Evolutionary conservation across 1,140 invertebrate species (phyloP), one percentile per base, ranked within the genome.

Genomic region (Ephestia elutella): DNA sequence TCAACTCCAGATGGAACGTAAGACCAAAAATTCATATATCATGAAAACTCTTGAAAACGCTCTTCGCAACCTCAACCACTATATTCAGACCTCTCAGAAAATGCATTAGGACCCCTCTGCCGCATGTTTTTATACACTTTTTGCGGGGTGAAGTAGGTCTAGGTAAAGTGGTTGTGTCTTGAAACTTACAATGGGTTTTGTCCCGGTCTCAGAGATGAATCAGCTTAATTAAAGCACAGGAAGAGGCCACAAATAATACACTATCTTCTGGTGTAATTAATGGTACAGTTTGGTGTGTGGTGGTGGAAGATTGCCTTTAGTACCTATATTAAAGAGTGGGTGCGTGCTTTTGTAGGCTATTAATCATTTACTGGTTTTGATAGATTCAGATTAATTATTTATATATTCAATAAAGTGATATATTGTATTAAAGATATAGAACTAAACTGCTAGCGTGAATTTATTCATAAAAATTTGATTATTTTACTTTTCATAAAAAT

Each of bases 171-270:
- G 38, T 15, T 2, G 38, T 7, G 38, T n/a, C n/a, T 5, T 44
- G 38, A 44, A 44, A 44, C 38, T 44, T 44, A 44, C 38, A 44
- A 44, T 44, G 38, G 38, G 38, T 44, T 44, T 44, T 44, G 38
- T 44, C 38, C 3, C n/a, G 38, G 5, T 15, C 3, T 2, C n/a
- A 15, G 38, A 15, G 38, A 44, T 44, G 38, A 44, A 44, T 44
- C 13, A n/a, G 38, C 38, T 44, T 44, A 44, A 44, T 44, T 44
- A 44, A 44, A 44, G n/a, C n/a, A 5, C 11, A 2, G 32, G 38
- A 44, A 44, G 38, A 44, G 38, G 38, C 5, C 1, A 44, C 38
- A 44, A 44, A 44, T 44, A 44, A 44, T 15, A 44, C 38, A 44
- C 38, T 44, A 44, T 44, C 13, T 38, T 13, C 8, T 17, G 9